These are phyloP conservation scores for Heloderma charlesbogerti DNA, from an alignment of 2,113 vertebrate species.

Conservation along the genomic window DNA sequence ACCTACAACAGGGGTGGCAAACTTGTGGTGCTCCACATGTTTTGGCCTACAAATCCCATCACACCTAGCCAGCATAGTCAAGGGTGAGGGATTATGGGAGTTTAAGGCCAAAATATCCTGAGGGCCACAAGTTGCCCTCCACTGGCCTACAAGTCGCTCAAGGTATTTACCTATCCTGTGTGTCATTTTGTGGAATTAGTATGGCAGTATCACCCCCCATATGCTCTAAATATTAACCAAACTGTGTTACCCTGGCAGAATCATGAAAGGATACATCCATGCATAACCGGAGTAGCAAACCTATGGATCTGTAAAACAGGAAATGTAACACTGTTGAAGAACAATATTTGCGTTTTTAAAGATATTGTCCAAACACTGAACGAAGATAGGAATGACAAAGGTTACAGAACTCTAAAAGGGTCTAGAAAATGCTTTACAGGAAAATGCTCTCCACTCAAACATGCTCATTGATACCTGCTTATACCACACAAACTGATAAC, in stretches of 20 bases:
- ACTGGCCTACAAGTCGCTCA: not conserved
- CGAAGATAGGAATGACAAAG: not conserved
- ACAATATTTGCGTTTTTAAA: not conserved
- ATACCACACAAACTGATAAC: not conserved
- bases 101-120: too few species aligned
- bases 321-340: not conserved
- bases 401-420: not conserved
- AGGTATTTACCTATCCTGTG: not conserved
- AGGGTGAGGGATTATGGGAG: too few species aligned
- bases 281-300: constrained; percentile 92
- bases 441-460: not conserved
- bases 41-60: too few species aligned
- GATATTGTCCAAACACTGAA: not conserved
- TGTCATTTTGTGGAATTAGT: not conserved
- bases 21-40: too few species aligned
- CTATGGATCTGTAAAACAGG: constrained; percentile 87
- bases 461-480: not conserved
- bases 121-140: too few species aligned
- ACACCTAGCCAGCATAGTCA: too few species aligned
- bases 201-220: not conserved
- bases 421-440: not conserved
- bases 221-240: not conserved
- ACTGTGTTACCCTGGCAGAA: not conserved
- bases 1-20: too few species aligned
- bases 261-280: constrained; percentile 94